Base-by-base conservation (phyloP, 2,888 invertebrate species). In the Hemaris fuciformis region DNA sequence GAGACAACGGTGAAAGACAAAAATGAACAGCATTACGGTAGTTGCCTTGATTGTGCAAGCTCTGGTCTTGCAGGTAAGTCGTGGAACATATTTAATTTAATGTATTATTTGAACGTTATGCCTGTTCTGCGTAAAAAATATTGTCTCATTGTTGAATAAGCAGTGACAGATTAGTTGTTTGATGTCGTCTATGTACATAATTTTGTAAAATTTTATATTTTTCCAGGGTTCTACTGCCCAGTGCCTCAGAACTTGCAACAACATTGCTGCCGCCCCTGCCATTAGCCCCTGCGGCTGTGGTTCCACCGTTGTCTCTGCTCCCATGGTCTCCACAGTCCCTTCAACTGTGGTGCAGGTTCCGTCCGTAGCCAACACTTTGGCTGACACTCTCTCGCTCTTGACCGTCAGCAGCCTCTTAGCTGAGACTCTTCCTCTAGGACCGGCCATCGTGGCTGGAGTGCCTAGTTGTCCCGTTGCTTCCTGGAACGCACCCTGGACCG, bases 311-410 rank as follows among this genome's bases (percentile, higher is more conserved):
- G 38, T 38, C 38, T n/a, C 58, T 15, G 20, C 57, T 0, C 57
- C 62, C 2, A 8, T 46, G 15, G 20, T 38, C n/a, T 15, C 48
- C 3, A 6, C 42, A 6, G 48, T 34, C 1, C 59, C 59, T 2
- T 43, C 78, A 2, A 70, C 75, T 0, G 42, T 79, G 0, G 61
- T 80, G 0, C 77, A 75, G 0, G 53, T 53, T 8, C 73, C 77
- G 38, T 76, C 81, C 1, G 83, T 90, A 0, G 88, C 88, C 10
- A 78, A 75, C 18, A 82, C 74, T 13, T 64, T 91, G 0, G 89
- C 87, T 42, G 90, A 91, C 25, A 89, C 89, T 0, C 73, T 91
- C 0, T 85, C 88, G 0, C 71, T 90, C 4, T 76, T 91, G 18
- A 89, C 90, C 0, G 88, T 91, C 0, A 84, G 84, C 76, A 85